These are phyloP conservation scores for Pachypanchax playfairii DNA, from an alignment of 2,113 vertebrate species.

Conservation along the genomic window DNA sequence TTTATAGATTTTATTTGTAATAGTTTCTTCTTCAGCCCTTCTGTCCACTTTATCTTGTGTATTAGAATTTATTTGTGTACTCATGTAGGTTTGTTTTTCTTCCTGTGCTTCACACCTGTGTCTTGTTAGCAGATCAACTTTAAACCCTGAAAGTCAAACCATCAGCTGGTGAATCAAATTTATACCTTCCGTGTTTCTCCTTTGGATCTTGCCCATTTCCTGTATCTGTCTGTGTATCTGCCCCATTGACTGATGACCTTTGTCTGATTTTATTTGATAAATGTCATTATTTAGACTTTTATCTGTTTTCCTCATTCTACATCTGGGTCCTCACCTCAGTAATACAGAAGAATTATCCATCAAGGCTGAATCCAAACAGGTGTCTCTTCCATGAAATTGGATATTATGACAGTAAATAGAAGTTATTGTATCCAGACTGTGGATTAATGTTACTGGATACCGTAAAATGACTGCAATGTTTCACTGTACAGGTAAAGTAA, in stretches of 20 bases:
- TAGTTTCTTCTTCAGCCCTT: neutral
- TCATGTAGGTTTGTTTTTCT: neutral
- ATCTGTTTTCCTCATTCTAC: neutral
- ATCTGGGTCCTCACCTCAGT: neutral
- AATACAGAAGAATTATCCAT: neutral
- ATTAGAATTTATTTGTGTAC: neutral
- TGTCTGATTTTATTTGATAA: neutral
- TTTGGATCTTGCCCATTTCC: neutral
- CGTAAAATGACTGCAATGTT: neutral
- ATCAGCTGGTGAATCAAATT: neutral
- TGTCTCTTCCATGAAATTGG: neutral
- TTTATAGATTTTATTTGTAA: neutral
- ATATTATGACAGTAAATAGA: neutral
- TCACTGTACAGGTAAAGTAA: no score
- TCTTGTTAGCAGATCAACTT: neutral
- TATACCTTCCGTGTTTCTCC: neutral
- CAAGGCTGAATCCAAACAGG: neutral
- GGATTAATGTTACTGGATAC: neutral
- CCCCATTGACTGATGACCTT: neutral
- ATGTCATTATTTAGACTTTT: neutral
- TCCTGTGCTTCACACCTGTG: neutral
- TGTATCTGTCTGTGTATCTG: neutral
- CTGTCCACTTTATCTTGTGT: neutral
- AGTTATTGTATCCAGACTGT: neutral
- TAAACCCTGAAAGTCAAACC: neutral